These are phyloP conservation scores for Drosophila borborema DNA, from an alignment of 2,888 invertebrate genomes.

Conservation along the genomic window DNA sequence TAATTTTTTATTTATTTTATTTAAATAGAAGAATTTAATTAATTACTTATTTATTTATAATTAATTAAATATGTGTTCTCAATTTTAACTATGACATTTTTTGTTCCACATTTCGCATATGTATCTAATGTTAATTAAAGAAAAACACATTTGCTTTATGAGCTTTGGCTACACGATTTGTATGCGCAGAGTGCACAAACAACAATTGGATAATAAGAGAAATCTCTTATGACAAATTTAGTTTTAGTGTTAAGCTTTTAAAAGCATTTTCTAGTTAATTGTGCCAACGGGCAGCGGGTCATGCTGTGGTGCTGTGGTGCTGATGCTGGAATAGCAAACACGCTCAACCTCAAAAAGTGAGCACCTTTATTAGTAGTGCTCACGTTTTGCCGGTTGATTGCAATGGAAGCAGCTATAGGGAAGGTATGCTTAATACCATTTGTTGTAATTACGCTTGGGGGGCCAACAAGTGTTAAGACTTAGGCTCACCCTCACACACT, in stretches of 20 bases:
- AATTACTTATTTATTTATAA: too few species aligned
- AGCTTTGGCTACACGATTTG: not conserved
- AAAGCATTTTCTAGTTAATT: conserved; percentile 71
- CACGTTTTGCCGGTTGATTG: conserved; percentile 71
- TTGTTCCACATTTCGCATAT: too few species aligned
- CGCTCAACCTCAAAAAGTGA: conserved; percentile 41
- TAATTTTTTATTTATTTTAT: too few species aligned
- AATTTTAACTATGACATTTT: too few species aligned
- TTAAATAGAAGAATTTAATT: too few species aligned
- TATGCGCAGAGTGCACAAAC: conserved; percentile 15
- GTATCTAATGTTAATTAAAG: too few species aligned
- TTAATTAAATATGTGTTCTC: too few species aligned
- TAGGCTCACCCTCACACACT: not conserved
- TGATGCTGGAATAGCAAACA: not conserved
- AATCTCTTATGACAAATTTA: conserved; percentile 42
- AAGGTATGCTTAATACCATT: conserved; percentile 54
- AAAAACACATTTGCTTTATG: not conserved
- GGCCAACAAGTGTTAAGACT: conserved; percentile 76
- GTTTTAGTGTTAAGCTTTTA: conserved; percentile 51
- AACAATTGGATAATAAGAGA: conserved; percentile 32
- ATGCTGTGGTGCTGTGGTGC: too few species aligned
- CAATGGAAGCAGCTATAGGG: conserved; percentile 40
- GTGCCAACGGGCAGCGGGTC: not conserved
- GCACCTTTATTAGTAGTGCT: conserved; percentile 69
- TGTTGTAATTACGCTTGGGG: conserved; percentile 79